These are phyloP conservation scores for Smittia sp. DNA, from an alignment of 2,888 invertebrate species.

Conservation along the genomic window DNA sequence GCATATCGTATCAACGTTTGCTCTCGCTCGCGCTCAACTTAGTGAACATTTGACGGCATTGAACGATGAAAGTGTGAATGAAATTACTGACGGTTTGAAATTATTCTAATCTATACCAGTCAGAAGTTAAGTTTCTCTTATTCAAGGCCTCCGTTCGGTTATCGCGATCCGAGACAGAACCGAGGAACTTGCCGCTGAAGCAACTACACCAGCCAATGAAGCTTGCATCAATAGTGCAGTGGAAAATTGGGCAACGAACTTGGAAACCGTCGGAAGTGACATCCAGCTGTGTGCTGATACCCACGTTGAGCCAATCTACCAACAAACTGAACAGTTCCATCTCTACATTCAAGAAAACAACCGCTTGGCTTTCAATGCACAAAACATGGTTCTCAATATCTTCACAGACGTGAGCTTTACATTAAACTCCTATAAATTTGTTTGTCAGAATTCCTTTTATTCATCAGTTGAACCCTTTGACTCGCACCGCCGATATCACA, in stretches of 20 bases:
- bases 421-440: background rate
- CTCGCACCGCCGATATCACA: background rate
- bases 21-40: background rate
- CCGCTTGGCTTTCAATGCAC: background rate
- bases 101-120: no score
- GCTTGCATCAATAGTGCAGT: background rate
- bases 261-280: background rate
- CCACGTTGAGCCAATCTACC: background rate
- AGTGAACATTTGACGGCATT: background rate
- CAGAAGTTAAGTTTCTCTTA: background rate
- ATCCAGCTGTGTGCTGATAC: background rate
- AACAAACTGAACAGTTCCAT: background rate
- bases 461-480: slow-evolving; percentile 11
- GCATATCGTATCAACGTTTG: background rate
- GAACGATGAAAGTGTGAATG: background rate
- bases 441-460: no score
- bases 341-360: slow-evolving; percentile 8
- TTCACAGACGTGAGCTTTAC: background rate
- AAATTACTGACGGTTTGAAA: background rate
- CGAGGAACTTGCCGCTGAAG: background rate
- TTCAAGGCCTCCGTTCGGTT: background rate
- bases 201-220: background rate
- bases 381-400: slow-evolving; percentile 7
- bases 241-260: background rate
- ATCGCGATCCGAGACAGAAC: background rate